A percentile compares a stretch with the other conserved stretches of the same genome.
These are phyloP conservation scores for Aspidiotus rigidus DNA, from an alignment of 2,888 invertebrate genomes.

Conservation along the genomic window DNA sequence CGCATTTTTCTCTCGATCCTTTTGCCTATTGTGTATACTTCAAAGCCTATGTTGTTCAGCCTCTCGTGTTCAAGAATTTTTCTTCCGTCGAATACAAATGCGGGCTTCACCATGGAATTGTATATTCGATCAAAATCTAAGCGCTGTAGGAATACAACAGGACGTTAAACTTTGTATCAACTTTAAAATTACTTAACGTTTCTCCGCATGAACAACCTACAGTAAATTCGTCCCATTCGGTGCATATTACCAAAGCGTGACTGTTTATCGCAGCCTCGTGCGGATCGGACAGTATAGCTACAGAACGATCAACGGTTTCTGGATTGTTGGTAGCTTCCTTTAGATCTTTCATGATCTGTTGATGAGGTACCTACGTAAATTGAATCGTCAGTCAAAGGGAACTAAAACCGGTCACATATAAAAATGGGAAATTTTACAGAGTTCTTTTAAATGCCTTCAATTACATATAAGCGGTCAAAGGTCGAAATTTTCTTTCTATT, in stretches of 20 bases:
- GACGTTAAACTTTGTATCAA: constrained; percentile 10
- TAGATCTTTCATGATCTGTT: constrained; percentile 71
- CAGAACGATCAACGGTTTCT: constrained; percentile 57
- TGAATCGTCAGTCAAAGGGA: too few relatives aligned
- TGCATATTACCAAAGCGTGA: constrained; percentile 92
- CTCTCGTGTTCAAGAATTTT: constrained; percentile 83
- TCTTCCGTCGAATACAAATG: constrained; percentile 94
- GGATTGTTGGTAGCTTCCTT: constrained; percentile 61
- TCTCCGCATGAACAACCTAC: constrained; percentile 48
- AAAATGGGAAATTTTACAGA: too few relatives aligned
- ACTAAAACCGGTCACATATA: too few relatives aligned
- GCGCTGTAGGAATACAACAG: constrained; percentile 47
- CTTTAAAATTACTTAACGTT: neutral
- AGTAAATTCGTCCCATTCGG: constrained; percentile 98
- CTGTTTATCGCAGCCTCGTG: constrained; percentile 80
- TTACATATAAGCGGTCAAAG: too few relatives aligned
- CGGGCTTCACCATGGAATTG: constrained; percentile 92
- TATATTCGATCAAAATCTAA: constrained; percentile 84
- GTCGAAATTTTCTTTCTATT: too few relatives aligned
- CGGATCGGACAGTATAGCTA: constrained; percentile 71
- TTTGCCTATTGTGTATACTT: constrained; percentile 89
- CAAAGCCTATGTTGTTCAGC: constrained; percentile 77
- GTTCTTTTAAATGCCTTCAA: too few relatives aligned
- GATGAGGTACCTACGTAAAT: constrained; percentile 54
- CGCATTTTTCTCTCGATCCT: constrained; percentile 10